These are phyloP conservation scores for Scaptodrosophila lebanonensis DNA, from an alignment of 1,140 invertebrate genomes.

Conservation along the genomic window DNA sequence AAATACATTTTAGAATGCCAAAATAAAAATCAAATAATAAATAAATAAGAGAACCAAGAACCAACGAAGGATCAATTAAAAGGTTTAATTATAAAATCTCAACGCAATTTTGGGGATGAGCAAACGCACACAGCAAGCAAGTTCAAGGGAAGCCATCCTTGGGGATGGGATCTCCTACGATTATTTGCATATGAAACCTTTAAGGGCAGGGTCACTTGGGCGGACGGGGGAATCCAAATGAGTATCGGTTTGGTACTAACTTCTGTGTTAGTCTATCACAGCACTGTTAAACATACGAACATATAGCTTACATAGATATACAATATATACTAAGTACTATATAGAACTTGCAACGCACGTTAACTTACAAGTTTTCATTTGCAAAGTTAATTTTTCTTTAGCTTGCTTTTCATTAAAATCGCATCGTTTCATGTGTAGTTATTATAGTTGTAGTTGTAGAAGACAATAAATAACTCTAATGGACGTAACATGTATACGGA, in stretches of 20 bases:
- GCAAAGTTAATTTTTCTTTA: slow-evolving; percentile 27
- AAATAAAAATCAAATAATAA: slow-evolving; percentile 42
- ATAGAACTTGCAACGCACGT: slow-evolving; percentile 56
- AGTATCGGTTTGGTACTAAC: slow-evolving; percentile 18
- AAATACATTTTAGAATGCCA: slow-evolving; percentile 55
- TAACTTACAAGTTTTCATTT: slow-evolving; percentile 51
- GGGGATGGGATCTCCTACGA: too few relatives aligned
- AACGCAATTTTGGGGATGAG: slow-evolving; percentile 12
- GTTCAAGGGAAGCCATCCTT: too few relatives aligned
- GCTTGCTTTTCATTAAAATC: slow-evolving; percentile 33
- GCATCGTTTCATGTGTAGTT: slow-evolving; percentile 24
- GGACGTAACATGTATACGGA: slow-evolving; percentile 58
- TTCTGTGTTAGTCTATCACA: slow-evolving; percentile 69
- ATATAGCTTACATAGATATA: slow-evolving; percentile 12
- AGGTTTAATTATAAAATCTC: neutral
- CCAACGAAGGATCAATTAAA: slow-evolving; percentile 33
- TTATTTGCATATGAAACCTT: slow-evolving; percentile 21
- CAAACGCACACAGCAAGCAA: slow-evolving; percentile 39
- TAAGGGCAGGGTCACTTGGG: neutral
- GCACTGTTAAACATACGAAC: slow-evolving; percentile 58
- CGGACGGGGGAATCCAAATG: neutral
- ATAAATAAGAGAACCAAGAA: slow-evolving; percentile 31
- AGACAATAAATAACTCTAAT: slow-evolving; percentile 53
- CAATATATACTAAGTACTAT: slow-evolving; percentile 43
- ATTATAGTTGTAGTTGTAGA: slow-evolving; percentile 23